Evolutionary conservation across 1,140 invertebrate genomes (phyloP).

Genomic region (Sitophilus oryzae): DNA sequence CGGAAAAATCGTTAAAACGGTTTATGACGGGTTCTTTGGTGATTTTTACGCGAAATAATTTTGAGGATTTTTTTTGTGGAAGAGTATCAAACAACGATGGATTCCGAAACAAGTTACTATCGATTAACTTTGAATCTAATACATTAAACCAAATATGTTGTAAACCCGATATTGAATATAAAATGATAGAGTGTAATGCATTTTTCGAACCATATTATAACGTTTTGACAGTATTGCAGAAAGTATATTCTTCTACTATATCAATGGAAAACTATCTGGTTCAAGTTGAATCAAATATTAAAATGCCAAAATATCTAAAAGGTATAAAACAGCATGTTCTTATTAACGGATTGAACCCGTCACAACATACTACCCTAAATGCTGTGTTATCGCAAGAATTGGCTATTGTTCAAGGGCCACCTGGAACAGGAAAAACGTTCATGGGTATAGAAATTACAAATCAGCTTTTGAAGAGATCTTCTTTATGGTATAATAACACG

Average conservation of each 20-base stretch:
- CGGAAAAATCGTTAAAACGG: no score
- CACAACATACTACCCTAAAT: constrained; percentile 54
- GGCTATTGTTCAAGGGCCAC: constrained; percentile 72
- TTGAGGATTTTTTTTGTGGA: constrained; percentile 59
- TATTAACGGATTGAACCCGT: constrained; percentile 46
- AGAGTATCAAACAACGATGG: constrained; percentile 52
- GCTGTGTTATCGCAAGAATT: constrained; percentile 56
- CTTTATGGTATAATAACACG: constrained; percentile 23
- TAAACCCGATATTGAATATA: constrained; percentile 42
- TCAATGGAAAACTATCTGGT: constrained; percentile 54
- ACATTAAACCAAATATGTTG: constrained; percentile 4
- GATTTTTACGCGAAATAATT: constrained; percentile 61
- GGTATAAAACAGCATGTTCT: not conserved
- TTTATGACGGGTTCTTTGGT: constrained; percentile 67
- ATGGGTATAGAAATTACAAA: constrained; percentile 62
- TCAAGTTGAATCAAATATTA: constrained; percentile 39
- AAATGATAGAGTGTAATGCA: constrained; percentile 60
- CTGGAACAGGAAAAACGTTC: constrained; percentile 75
- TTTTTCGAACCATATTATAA: constrained; percentile 65
- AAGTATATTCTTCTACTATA: constrained; percentile 48
- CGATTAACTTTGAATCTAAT: constrained; percentile 44
- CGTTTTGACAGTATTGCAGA: constrained; percentile 52
- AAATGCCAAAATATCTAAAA: constrained; percentile 27
- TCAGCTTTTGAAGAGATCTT: constrained; percentile 51
- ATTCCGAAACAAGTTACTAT: constrained; percentile 47